These are phyloP conservation scores for Gymnoscopelus braueri DNA, from an alignment of 2,797 vertebrate species.

Conservation along the genomic window DNA sequence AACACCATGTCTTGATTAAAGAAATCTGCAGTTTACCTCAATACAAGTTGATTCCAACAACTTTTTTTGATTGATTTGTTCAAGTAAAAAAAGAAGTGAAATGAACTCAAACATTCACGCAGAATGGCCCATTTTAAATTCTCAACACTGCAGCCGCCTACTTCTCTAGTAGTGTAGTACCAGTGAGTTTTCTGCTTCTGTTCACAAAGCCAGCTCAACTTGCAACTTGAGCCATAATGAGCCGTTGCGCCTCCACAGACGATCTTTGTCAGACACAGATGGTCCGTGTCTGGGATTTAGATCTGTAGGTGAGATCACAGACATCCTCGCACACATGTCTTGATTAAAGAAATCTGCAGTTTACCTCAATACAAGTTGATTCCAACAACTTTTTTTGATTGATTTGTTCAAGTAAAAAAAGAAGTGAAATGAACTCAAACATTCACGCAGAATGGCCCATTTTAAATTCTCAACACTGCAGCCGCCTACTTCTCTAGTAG, in stretches of 20 bases:
- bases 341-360: not conserved
- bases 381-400: not conserved
- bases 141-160: not conserved
- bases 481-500: not conserved
- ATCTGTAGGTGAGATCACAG: conserved; percentile 21
- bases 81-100: no score
- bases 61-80: no score
- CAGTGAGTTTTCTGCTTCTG: conserved; percentile 3
- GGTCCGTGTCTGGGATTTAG: not conserved
- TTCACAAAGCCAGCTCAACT: conserved; percentile 15
- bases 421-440: not conserved
- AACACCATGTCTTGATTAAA: conserved; percentile 55
- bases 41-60: not conserved
- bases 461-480: not conserved
- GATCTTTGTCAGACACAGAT: conserved; percentile 2
- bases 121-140: not conserved
- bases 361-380: conserved; percentile 2
- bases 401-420: no score
- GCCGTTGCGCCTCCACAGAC: conserved; percentile 17
- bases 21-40: conserved; percentile 31
- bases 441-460: not conserved
- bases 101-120: not conserved
- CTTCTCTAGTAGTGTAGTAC: not conserved
- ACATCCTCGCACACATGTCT: not conserved
- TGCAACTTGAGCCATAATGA: not conserved